Base-by-base conservation (phyloP, 2,797 vertebrate species). In the Myripristis jacobus region DNA sequence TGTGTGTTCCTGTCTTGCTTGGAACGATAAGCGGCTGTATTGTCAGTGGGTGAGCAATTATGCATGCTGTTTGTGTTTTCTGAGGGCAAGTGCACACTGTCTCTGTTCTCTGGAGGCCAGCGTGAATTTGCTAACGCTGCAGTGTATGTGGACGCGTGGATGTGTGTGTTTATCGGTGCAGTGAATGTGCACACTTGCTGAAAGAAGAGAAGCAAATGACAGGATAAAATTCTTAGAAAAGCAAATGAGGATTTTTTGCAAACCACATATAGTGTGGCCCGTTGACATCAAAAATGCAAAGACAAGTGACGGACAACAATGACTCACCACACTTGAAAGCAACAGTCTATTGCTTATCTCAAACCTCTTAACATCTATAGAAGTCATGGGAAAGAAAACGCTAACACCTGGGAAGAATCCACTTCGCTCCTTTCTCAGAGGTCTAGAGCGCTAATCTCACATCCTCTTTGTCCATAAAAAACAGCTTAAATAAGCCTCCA, bases 11-110 rank as follows among this genome's bases (percentile, higher is more conserved):
- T 55, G n/a, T 66, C 53, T 70, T 55, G 54, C 53, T 53, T 58
- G 55, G 21, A 69, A 83, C 81, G 75, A 73, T 81, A 76, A 89
- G 57, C 67, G 79, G 71, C 65, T 79, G 75, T 64, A 66, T 71
- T 80, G 84, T 90, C 74, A 74, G 80, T 46, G 66, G 87, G 84
- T 70, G 89, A 85, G 81, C 84, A 70, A 80, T 88, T 88, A 85
- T 73, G 75, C 88, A 87, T 88, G 89, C 80, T 74, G 85, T 80
- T 83, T 83, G 74, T 81, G 80, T 88, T 87, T 87, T 80, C 4
- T 6, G 61, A 66, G 77, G 73, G 59, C 69, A 70, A 83, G 68
- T 51, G 79, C 68, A 69, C 73, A 64, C 55, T 41, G 70, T 68
- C 63, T 70, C 69, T 1, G 22, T 82, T 66, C 79, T 72, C 81